These are phyloP conservation scores for Macropis europaea DNA, from an alignment of 2,888 invertebrate species.

Conservation along the genomic window DNA sequence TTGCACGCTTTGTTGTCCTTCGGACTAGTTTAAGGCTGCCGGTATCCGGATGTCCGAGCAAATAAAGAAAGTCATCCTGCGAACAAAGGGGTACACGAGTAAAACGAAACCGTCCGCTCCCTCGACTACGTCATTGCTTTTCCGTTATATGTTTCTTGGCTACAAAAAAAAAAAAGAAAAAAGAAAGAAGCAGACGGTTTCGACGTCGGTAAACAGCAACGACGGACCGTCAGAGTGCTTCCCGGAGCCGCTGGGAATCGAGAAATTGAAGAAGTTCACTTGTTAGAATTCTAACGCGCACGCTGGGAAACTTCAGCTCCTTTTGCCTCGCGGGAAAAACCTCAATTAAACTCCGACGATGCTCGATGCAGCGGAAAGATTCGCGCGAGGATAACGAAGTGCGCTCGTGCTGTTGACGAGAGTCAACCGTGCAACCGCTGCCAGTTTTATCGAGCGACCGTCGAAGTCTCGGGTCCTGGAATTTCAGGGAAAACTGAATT, in stretches of 20 bases:
- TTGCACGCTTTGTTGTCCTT: constrained; percentile 55
- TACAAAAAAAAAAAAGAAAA: too few relatives aligned
- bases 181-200: neutral
- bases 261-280: constrained; percentile 51
- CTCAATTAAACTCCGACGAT: constrained; percentile 48
- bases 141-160: too few relatives aligned
- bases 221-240: constrained; percentile 22
- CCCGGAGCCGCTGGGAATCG: constrained; percentile 31
- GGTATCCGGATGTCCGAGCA: constrained; percentile 43
- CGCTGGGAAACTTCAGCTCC: constrained; percentile 32
- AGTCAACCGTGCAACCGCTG: too few relatives aligned
- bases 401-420: too few relatives aligned
- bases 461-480: too few relatives aligned
- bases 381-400: too few relatives aligned
- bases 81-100: constrained; percentile 4
- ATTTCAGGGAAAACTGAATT: too few relatives aligned
- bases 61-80: constrained; percentile 44
- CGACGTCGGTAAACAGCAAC: constrained; percentile 41
- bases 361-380: constrained; percentile 1
- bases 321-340: constrained; percentile 40
- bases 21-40: constrained; percentile 36
- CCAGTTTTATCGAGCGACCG: too few relatives aligned
- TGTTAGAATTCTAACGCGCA: constrained; percentile 57
- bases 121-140: neutral
- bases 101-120: neutral